Evolutionary conservation across 2,888 invertebrate genomes (phyloP).

Genomic region (Pterobdella sp.): DNA sequence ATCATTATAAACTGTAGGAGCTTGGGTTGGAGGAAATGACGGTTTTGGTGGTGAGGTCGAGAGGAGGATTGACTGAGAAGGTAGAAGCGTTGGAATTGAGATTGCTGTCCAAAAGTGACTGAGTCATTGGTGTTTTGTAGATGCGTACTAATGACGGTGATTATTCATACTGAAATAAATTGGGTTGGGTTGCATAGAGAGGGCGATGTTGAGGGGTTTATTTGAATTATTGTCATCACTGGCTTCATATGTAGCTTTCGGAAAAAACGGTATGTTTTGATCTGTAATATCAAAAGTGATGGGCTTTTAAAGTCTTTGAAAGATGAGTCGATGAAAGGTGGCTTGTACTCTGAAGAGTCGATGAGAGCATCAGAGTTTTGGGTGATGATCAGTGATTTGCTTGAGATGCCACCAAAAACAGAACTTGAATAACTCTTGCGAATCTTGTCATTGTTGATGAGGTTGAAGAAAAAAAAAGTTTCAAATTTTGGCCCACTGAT

Average conservation of each 20-base stretch:
- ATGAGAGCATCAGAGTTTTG: slow-evolving; percentile 35
- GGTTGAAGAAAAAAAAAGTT: slow-evolving; percentile 55
- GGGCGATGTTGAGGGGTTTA: background rate
- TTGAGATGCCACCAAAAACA: slow-evolving; percentile 57
- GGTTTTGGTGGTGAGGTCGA: slow-evolving; percentile 17
- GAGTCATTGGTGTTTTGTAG: slow-evolving; percentile 49
- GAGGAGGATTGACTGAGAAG: slow-evolving; percentile 53
- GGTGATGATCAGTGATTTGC: slow-evolving; percentile 26
- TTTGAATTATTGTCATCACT: background rate
- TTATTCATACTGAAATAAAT: background rate
- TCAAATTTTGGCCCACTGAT: no score
- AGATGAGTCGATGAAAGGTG: slow-evolving; percentile 29
- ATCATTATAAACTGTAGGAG: slow-evolving; percentile 13
- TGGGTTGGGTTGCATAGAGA: background rate
- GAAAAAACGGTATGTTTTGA: slow-evolving; percentile 14
- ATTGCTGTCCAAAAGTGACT: slow-evolving; percentile 54
- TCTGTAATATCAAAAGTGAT: slow-evolving; percentile 2
- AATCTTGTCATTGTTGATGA: slow-evolving; percentile 42
- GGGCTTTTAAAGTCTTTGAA: slow-evolving; percentile 1
- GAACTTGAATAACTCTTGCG: slow-evolving; percentile 66
- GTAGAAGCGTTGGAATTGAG: slow-evolving; percentile 74
- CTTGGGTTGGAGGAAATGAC: background rate
- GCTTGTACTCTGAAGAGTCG: slow-evolving; percentile 49
- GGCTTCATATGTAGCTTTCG: background rate
- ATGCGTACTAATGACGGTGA: slow-evolving; percentile 45